Evolutionary conservation across 2,888 invertebrate genomes (phyloP), one percentile per base, ranked within the genome.

Genomic region (Mechanitis messenoides): DNA sequence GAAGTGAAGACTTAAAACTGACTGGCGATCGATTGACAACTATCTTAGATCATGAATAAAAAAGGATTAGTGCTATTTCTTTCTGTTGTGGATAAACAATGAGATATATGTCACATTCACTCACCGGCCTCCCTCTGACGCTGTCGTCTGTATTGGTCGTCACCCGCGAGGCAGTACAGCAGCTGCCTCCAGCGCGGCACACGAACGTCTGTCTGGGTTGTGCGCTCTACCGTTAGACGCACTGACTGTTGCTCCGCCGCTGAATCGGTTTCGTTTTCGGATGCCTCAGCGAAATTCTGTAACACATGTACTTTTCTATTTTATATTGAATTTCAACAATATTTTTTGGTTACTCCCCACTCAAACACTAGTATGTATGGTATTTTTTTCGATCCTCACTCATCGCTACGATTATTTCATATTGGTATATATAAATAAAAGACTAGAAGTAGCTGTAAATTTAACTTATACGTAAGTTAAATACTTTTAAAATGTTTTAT

Each of bases 131-230:
- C 95, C 2, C 94, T 85, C 78, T 95, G 94, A 56, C 95, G 84
- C 74, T 94, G 93, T 66, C 92, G 91, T 54, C 96, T 90, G 80
- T 94, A 95, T 60, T 93, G 92, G 69, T 94, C 94, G 74, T 95
- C 94, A 0, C 95, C 95, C 53, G 93, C 93, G 20, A 96, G 91
- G 75, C 96, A 97, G 81, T 95, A 94, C 70, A 96, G 87, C 72
- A 96, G 92, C 76, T 96, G 96, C 60, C 93, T 91, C 93, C 95
- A 95, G 72, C 93, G 93, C 1, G 95, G 94, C 55, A 95, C 91
- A 60, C 93, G 87, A 28, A 90, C 88, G 76, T 96, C 96, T 0
- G 96, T 96, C 85, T 96, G 96, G 0, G 96, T 96, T 61, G 94
- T 95, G 56, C 95, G 91, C 75, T 96, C 96, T 93, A 95, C 93